phyloP scores from a whole-genome alignment of 2,888 invertebrate species.

The Cerastoderma edule region DNA sequence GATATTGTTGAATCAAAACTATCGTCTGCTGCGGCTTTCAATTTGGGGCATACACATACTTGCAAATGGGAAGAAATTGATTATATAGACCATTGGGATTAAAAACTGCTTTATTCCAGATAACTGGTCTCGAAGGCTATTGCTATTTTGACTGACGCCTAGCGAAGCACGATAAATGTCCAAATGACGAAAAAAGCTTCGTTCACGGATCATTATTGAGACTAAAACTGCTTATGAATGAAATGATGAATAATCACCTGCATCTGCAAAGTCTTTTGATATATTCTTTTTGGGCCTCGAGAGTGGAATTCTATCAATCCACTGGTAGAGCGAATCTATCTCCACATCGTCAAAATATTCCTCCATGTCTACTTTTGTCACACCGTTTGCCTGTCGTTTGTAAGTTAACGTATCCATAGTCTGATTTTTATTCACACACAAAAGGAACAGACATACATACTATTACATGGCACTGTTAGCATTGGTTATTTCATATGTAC shows the following conservation, averaged over 20 bases:
- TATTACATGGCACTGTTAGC: background rate
- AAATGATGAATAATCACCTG: slow-evolving; percentile 72
- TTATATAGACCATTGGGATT: too few species aligned
- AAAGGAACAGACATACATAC: background rate
- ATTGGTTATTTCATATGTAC: slow-evolving; percentile 2
- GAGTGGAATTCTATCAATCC: slow-evolving; percentile 83
- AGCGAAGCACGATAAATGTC: too few species aligned
- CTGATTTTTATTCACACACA: background rate
- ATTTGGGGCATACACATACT: too few species aligned
- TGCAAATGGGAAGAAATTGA: too few species aligned
- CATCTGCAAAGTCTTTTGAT: slow-evolving; percentile 84
- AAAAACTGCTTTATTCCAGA: too few species aligned
- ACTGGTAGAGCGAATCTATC: slow-evolving; percentile 82
- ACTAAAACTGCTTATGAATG: too few species aligned
- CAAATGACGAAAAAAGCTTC: too few species aligned
- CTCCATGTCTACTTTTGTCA: slow-evolving; percentile 71
- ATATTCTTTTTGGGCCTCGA: slow-evolving; percentile 83
- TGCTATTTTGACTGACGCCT: too few species aligned
- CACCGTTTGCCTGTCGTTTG: slow-evolving; percentile 57
- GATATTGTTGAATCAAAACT: too few species aligned
- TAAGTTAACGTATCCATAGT: slow-evolving; percentile 61
- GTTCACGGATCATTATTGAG: too few species aligned
- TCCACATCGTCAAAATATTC: slow-evolving; percentile 81
- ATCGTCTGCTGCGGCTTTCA: too few species aligned
- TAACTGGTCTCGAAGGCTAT: too few species aligned